phyloP scores from a whole-genome alignment of 1,140 invertebrate species.

The Vanessa tameamea region DNA sequence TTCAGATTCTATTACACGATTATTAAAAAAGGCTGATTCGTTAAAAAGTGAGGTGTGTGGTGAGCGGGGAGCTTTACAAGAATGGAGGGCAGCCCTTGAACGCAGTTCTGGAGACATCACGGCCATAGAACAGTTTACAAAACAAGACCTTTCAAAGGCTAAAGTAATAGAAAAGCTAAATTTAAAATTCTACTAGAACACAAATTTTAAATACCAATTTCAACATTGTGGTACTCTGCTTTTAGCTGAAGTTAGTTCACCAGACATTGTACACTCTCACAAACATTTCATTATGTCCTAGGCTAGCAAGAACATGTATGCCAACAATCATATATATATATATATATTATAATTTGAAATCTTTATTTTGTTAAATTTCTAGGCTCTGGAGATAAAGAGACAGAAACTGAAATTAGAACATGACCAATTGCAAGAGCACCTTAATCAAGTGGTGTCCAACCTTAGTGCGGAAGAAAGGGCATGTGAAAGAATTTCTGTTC shows the following conservation, averaged over 20 bases:
- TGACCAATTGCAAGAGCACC: constrained; percentile 69
- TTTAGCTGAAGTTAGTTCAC: too few species aligned
- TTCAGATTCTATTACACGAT: constrained; percentile 69
- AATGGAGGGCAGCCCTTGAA: constrained; percentile 83
- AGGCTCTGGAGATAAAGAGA: constrained; percentile 79
- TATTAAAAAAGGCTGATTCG: constrained; percentile 81
- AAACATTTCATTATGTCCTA: too few species aligned
- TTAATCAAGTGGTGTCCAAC: constrained; percentile 78
- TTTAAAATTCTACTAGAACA: neutral
- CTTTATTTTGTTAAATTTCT: constrained; percentile 25
- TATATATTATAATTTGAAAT: too few species aligned
- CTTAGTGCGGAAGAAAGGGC: constrained; percentile 79
- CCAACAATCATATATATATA: too few species aligned
- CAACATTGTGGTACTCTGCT: too few species aligned
- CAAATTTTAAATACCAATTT: neutral
- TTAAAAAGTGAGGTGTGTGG: constrained; percentile 82
- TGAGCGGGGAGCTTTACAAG: constrained; percentile 82
- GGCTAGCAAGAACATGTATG: too few species aligned
- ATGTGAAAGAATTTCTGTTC: constrained; percentile 77
- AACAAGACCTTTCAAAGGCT: constrained; percentile 83
- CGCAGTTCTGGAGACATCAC: constrained; percentile 82
- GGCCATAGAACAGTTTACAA: constrained; percentile 83
- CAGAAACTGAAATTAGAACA: constrained; percentile 80
- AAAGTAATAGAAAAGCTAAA: constrained; percentile 5
- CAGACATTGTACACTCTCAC: too few species aligned